Conservation (phyloP, 2,113 vertebrate genomes). For the Acrocephalus kingi region DNA sequence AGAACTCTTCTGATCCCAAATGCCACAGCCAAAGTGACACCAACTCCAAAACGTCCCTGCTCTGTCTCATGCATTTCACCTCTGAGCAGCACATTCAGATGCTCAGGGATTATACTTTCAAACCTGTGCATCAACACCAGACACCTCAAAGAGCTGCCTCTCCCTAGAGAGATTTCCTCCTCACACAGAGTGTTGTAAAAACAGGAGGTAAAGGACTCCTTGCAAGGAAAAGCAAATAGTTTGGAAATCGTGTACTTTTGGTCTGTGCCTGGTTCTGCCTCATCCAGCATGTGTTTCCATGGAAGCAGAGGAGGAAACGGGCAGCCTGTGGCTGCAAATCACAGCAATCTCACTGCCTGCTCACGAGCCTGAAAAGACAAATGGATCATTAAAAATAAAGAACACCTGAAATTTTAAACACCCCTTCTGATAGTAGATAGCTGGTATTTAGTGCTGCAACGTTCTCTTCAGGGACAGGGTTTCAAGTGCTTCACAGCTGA, state of each 20-base stretch:
- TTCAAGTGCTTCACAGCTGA: not conserved
- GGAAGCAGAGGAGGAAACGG: conserved; percentile 44
- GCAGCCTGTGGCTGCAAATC: conserved; percentile 51
- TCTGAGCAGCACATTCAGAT: fast-evolving
- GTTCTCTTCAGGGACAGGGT: not conserved
- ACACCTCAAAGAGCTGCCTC: not conserved
- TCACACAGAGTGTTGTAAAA: not conserved
- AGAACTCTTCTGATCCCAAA: not conserved
- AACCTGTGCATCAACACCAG: not conserved
- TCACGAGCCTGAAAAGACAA: not conserved
- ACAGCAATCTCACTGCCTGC: not conserved
- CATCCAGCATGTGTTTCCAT: conserved; percentile 58
- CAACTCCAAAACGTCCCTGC: not conserved
- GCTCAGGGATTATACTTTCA: not conserved
- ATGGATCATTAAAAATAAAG: conserved; percentile 50
- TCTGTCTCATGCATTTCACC: not conserved
- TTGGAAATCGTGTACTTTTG: not conserved
- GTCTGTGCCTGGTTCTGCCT: not conserved
- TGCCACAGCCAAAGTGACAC: not conserved
- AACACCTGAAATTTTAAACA: not conserved
- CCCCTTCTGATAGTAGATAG: not conserved
- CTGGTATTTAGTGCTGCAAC: not conserved
- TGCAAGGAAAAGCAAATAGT: not conserved
- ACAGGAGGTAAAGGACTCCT: not conserved
- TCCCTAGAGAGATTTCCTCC: not conserved